Conservation (phyloP, 2,797 vertebrate genomes). For the Manis pentadactyla region DNA sequence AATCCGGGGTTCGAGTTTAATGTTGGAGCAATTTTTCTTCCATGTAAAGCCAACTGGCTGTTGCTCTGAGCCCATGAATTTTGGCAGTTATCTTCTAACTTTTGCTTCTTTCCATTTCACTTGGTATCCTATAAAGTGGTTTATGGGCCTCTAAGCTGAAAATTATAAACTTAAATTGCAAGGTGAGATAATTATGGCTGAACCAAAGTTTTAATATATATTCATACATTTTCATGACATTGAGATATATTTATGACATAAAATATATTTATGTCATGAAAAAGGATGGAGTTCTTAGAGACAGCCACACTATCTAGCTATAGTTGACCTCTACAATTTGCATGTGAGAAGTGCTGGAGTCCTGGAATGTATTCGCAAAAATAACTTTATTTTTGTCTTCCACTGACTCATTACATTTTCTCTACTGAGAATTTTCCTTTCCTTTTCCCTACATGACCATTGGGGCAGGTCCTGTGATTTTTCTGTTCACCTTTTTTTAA, state of each 20-base stretch:
- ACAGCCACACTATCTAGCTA: neutral
- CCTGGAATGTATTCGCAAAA: neutral
- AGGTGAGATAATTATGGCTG: constrained; percentile 17
- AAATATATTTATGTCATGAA: neutral
- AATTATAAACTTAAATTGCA: constrained; percentile 17
- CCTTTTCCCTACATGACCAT: neutral
- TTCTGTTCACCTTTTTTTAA: neutral
- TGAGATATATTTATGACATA: neutral
- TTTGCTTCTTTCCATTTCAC: neutral
- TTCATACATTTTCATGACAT: neutral
- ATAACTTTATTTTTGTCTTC: neutral
- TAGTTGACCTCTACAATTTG: neutral
- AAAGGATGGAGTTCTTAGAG: neutral
- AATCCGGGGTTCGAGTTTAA: neutral
- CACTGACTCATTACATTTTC: neutral
- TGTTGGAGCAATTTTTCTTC: neutral
- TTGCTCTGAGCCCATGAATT: neutral
- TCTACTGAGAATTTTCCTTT: neutral
- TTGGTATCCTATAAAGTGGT: neutral
- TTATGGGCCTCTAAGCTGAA: constrained; percentile 2
- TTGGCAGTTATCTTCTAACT: neutral
- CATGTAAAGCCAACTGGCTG: neutral
- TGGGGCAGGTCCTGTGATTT: neutral
- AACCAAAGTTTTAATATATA: constrained; percentile 11
- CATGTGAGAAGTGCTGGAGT: neutral